phyloP scores from a whole-genome alignment of 2,797 vertebrate genomes.

The Melopsittacus undulatus region DNA sequence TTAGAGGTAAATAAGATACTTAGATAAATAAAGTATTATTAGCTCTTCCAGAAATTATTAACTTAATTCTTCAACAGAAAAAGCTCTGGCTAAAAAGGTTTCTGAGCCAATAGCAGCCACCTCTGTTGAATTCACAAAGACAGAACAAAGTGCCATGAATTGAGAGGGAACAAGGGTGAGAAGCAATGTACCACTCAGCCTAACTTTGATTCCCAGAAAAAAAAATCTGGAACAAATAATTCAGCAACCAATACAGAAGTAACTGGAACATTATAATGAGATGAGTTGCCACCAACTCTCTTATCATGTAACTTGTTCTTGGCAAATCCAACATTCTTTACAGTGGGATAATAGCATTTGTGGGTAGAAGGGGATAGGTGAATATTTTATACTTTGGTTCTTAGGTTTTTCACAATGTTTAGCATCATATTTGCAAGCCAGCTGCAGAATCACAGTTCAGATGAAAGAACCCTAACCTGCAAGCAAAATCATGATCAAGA shows the following conservation, averaged over 20 bases:
- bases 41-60: background rate
- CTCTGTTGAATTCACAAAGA: background rate
- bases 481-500: background rate
- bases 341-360: background rate
- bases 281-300: background rate
- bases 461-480: background rate
- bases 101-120: background rate
- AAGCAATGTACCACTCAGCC: background rate
- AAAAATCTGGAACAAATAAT: background rate
- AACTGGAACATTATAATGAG: background rate
- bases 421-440: background rate
- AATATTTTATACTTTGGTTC: background rate
- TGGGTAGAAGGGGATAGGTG: background rate
- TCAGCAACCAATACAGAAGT: background rate
- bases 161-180: background rate
- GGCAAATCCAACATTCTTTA: background rate
- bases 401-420: constrained; percentile 15
- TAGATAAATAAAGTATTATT: background rate
- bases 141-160: background rate
- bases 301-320: background rate
- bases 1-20: background rate
- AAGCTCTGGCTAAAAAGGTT: background rate
- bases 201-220: background rate
- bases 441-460: background rate
- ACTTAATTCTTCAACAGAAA: background rate